Conservation (phyloP, 2,797 vertebrate species). For the Notamacropus eugenii region DNA sequence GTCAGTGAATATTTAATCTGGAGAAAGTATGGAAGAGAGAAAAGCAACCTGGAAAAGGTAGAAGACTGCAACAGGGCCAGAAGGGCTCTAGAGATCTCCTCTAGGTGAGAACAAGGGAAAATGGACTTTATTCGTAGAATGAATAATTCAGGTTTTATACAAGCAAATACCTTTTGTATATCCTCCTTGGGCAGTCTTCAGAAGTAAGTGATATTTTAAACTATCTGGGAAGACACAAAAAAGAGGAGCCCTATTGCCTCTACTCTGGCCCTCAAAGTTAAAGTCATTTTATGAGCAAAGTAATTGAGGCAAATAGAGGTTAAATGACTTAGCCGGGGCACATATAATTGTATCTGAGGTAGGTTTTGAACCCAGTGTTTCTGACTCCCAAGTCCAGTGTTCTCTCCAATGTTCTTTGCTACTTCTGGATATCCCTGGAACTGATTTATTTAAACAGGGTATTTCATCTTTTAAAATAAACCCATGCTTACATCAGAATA, state of each 20-base stretch:
- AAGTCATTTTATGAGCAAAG: neutral
- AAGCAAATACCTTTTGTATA: neutral
- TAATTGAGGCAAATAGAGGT: neutral
- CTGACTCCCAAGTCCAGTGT: neutral
- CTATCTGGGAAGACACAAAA: slow-evolving; percentile 41
- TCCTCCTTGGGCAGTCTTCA: slow-evolving; percentile 36
- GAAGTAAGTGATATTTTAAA: slow-evolving; percentile 35
- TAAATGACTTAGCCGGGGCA: neutral
- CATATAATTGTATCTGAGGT: neutral
- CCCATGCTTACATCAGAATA: neutral
- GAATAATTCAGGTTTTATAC: slow-evolving; percentile 41
- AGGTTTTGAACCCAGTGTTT: neutral
- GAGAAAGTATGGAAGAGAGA: neutral
- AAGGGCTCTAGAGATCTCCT: neutral
- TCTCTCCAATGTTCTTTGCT: neutral
- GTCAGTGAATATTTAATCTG: neutral
- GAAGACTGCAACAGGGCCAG: neutral
- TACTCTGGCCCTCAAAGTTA: neutral
- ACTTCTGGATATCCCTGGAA: neutral
- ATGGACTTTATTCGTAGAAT: slow-evolving; percentile 19
- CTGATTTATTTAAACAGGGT: neutral
- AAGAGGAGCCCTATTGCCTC: neutral
- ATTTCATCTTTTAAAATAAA: neutral
- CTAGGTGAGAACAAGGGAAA: slow-evolving; percentile 7
- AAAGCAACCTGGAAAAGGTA: neutral